These are phyloP conservation scores for Falco cherrug DNA, from an alignment of 2,797 vertebrate species.

Conservation along the genomic window DNA sequence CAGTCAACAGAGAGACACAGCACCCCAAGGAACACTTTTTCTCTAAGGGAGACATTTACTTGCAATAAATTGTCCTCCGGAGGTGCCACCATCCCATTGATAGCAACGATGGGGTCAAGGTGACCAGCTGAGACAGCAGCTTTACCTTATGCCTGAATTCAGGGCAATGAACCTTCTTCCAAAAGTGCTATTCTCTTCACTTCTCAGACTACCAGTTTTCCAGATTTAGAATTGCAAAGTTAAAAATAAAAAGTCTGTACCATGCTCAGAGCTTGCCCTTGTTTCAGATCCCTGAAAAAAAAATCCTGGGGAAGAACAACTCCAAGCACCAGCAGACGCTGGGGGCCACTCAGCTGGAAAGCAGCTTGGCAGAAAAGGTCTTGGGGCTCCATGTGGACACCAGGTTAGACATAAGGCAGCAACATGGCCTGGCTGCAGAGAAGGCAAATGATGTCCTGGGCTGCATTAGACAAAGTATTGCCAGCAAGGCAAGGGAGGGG, in stretches of 20 bases:
- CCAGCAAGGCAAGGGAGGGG: not conserved
- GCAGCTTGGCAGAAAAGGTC: not conserved
- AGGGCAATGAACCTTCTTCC: not conserved
- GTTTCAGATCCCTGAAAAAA: not conserved
- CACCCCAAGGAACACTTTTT: not conserved
- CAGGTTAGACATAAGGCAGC: not conserved
- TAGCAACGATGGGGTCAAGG: not conserved
- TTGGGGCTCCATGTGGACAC: not conserved
- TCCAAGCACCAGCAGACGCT: not conserved
- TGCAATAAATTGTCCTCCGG: not conserved
- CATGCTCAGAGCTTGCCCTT: not conserved
- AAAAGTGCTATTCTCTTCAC: not conserved
- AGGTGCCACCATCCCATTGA: not conserved
- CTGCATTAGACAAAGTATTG: not conserved
- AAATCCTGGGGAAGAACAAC: not conserved
- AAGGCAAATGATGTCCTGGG: not conserved
- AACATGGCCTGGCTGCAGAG: not conserved
- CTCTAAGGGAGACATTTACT: not conserved
- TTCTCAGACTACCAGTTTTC: not conserved
- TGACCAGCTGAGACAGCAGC: not conserved
- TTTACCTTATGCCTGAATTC: not conserved
- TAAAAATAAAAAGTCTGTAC: not conserved
- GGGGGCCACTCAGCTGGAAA: not conserved
- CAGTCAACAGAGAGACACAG: not conserved
- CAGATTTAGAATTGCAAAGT: not conserved